These are phyloP conservation scores for Paralvinella palmiformis DNA, from an alignment of 1,140 invertebrate genomes.

Conservation along the genomic window DNA sequence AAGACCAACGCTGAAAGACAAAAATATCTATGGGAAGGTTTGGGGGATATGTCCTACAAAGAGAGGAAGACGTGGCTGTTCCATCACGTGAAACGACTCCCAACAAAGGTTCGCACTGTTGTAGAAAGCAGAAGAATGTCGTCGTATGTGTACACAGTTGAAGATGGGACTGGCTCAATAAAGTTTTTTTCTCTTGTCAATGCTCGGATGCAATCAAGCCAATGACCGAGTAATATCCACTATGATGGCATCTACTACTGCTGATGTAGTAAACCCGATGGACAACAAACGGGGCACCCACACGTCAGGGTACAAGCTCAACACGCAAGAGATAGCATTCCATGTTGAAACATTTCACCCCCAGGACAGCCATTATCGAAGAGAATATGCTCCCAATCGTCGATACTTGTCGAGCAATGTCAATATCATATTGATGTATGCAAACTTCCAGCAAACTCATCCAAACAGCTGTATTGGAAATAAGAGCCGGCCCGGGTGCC, in stretches of 20 bases:
- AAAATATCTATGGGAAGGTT: no score
- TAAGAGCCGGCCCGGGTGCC: no score
- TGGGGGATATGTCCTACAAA: background rate
- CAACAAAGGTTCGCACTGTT: background rate
- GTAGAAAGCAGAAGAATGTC: background rate
- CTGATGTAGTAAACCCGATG: background rate
- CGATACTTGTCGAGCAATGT: conserved; percentile 5
- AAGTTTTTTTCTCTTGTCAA: background rate
- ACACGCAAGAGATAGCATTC: background rate
- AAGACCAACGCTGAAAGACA: no score
- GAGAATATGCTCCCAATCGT: conserved; percentile 11
- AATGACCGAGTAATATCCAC: background rate
- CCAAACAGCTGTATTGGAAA: conserved; percentile 9
- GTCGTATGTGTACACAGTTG: background rate
- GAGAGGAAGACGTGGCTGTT: background rate
- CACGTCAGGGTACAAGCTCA: background rate
- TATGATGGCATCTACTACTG: background rate
- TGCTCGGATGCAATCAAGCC: background rate
- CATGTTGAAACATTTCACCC: background rate
- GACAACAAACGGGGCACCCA: background rate
- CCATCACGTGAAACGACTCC: background rate
- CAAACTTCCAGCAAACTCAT: background rate
- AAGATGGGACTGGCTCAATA: background rate
- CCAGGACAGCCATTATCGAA: background rate
- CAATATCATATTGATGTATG: background rate